Percentiles rank a stretch among this genome's conserved stretches.
These are phyloP conservation scores for Athene cunicularia DNA, from an alignment of 2,113 vertebrate species.

Conservation along the genomic window DNA sequence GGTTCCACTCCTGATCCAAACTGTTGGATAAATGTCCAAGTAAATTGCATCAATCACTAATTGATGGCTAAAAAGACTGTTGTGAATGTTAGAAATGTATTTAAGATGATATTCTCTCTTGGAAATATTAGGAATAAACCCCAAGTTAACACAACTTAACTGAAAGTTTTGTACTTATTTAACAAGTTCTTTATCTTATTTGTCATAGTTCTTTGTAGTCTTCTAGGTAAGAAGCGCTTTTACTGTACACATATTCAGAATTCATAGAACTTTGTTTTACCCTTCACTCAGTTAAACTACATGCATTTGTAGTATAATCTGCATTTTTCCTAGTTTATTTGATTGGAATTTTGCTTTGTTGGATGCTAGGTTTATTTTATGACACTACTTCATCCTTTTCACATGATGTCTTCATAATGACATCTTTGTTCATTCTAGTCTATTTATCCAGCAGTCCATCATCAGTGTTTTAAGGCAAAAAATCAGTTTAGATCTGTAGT, in stretches of 20 bases:
- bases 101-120: neutral
- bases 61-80: neutral
- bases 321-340: neutral
- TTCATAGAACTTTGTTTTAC: neutral
- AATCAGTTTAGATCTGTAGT: neutral
- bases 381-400: neutral
- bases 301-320: neutral
- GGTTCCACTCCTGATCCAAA: neutral
- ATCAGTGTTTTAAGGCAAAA: neutral
- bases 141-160: neutral
- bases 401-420: neutral
- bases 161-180: neutral
- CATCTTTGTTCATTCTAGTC: neutral
- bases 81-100: neutral
- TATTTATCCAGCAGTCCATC: neutral
- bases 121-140: neutral
- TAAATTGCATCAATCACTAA: neutral
- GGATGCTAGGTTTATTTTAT: neutral
- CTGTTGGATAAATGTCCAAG: neutral
- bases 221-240: neutral
- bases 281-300: neutral
- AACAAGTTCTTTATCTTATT: neutral
- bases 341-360: neutral
- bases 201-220: neutral
- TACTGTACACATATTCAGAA: rapidly evolving